These are phyloP conservation scores for Nyctereutes procyonoides DNA, from an alignment of 2,113 vertebrate species.

Conservation along the genomic window DNA sequence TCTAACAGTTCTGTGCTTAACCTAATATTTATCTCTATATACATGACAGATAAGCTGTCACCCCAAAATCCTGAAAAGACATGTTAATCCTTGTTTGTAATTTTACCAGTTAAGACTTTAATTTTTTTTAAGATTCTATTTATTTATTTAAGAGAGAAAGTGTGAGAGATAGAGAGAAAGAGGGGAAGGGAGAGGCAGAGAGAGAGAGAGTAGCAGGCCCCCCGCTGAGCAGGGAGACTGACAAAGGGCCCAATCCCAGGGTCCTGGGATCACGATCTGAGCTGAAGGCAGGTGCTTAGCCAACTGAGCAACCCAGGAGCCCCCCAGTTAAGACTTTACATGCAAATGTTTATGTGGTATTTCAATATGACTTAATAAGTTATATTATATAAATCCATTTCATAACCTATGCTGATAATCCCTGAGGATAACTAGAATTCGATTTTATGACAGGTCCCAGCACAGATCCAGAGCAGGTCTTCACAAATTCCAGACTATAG, in stretches of 20 bases:
- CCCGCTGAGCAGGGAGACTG: too few relatives aligned
- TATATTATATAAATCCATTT: neutral
- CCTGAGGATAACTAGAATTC: neutral
- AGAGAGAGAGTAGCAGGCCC: too few relatives aligned
- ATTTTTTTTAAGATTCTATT: neutral
- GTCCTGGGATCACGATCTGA: too few relatives aligned
- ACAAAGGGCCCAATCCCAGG: too few relatives aligned
- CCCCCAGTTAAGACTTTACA: neutral
- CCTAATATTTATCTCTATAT: neutral
- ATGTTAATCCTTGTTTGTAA: constrained; percentile 14
- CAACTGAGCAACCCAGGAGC: too few relatives aligned
- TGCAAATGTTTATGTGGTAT: neutral
- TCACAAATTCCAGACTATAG: neutral
- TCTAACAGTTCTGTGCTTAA: neutral
- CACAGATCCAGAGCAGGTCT: neutral
- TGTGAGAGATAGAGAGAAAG: too few relatives aligned
- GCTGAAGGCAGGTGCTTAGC: too few relatives aligned
- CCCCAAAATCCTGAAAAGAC: neutral
- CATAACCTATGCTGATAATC: neutral
- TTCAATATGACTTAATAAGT: neutral
- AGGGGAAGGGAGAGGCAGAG: too few relatives aligned
- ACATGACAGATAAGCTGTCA: neutral
- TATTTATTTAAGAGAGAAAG: too few relatives aligned
- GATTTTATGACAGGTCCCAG: neutral
- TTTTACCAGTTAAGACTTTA: constrained; percentile 27